A percentile compares a stretch with the other conserved stretches of the same genome.
phyloP scores from a whole-genome alignment of 1,140 invertebrate species.

The Pogonus chalceus region DNA sequence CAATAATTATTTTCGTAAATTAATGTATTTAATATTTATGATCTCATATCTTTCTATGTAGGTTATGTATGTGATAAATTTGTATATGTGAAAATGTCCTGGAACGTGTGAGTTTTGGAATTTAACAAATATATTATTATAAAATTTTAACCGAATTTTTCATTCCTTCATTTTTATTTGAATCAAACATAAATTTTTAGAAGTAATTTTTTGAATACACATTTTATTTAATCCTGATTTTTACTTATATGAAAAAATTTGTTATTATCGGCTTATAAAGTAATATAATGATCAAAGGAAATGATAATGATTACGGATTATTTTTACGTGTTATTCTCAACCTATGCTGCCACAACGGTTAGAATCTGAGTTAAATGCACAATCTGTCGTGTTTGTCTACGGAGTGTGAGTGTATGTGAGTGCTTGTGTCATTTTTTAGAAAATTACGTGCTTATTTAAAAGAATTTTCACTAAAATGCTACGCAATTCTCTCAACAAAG shows the following conservation, averaged over 20 bases:
- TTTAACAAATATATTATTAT: not conserved
- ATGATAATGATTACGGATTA: too few relatives aligned
- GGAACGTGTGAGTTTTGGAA: not conserved
- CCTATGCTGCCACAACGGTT: too few relatives aligned
- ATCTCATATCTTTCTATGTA: slow-evolving; percentile 5
- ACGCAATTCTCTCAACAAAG: not conserved
- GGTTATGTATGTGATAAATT: slow-evolving; percentile 3
- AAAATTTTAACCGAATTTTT: too few relatives aligned
- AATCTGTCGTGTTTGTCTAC: slow-evolving; percentile 1
- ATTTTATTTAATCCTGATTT: too few relatives aligned
- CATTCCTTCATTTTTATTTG: too few relatives aligned
- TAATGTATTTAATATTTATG: not conserved
- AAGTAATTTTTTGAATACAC: too few relatives aligned
- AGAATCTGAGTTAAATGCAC: too few relatives aligned
- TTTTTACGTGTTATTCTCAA: too few relatives aligned
- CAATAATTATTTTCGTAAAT: not conserved
- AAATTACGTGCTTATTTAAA: not conserved
- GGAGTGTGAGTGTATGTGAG: not conserved
- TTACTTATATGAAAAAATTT: too few relatives aligned
- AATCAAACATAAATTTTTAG: too few relatives aligned
- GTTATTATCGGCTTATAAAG: too few relatives aligned
- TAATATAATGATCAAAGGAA: too few relatives aligned
- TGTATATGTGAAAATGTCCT: slow-evolving; percentile 4
- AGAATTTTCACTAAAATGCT: not conserved
- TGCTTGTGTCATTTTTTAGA: not conserved